Evolutionary conservation across 1,140 invertebrate genomes (phyloP), one percentile per base, ranked within the genome.

Genomic region (Nephotettix cincticeps): DNA sequence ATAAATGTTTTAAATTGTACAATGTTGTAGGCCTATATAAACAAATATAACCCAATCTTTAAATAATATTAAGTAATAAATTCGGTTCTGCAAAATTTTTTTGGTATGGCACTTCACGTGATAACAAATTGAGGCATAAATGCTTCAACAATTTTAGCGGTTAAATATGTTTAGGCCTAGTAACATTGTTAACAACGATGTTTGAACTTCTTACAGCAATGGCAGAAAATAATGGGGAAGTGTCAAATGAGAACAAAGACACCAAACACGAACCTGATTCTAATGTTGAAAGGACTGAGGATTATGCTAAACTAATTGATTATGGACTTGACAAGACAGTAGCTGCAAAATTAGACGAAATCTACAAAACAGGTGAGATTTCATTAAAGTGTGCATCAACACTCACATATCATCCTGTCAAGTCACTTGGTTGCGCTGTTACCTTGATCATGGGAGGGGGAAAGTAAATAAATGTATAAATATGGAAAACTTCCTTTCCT

Each of bases 291-390:
- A 86, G 89, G 82, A 93, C 92, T 79, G 91, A 93, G 85, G 93
- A 95, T 84, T 93, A 91, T 84, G 86, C 86, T 80, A 94, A 93
- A 86, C 84, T 98, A 73, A 87, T 96, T 79, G 92, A 95, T 79
- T 96, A 96, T 89, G 95, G 95, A 80, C 89, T 98, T 80, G 93
- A 96, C 84, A 90, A 91, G 81, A 95, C 94, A 87, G 91, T 94
- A 76, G 94, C 95, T 75, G 89, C 88, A 76, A 97, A 97, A 86
- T 88, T 98, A 78, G 94, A 97, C 83, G 94, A 96, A 87, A 97
- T 98, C 83, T 98, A 97, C 86, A 94, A 94, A 88, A 96, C 95
- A 83, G 95, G 87, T 86, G 81, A 75, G 75, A 75, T 70, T 47
- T 76, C 65, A 69, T 40, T 21, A 40, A 36, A 70, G 54, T 36